Evolutionary conservation across 2,888 invertebrate species (phyloP).

Genomic region (Orgyia antiqua): DNA sequence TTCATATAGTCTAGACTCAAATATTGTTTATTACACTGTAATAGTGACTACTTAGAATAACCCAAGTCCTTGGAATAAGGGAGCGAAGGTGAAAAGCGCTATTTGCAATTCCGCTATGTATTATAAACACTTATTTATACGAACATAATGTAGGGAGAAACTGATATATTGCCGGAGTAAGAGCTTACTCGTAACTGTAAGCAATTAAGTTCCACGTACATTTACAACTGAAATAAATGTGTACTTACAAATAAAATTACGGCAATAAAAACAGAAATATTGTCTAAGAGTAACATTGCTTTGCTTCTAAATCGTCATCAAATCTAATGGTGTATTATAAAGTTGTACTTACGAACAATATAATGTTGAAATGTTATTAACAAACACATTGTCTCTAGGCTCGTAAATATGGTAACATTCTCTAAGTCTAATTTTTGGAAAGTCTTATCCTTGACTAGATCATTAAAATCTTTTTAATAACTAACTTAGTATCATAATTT

Average conservation of each 20-base stretch:
- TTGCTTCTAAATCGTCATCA: neutral
- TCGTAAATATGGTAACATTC: no score
- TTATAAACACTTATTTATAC: conserved; percentile 31
- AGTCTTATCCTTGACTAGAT: no score
- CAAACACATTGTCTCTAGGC: no score
- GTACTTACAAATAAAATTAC: conserved; percentile 5
- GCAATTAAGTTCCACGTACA: conserved; percentile 26
- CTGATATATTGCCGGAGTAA: conserved; percentile 16
- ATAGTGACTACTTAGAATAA: conserved; percentile 35
- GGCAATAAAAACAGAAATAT: conserved; percentile 6
- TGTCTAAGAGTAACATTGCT: no score
- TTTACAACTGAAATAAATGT: conserved; percentile 8
- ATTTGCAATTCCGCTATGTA: conserved; percentile 29
- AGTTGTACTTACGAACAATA: no score
- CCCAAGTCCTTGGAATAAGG: conserved; percentile 32
- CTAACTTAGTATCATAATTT: no score
- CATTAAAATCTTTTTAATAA: no score
- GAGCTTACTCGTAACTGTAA: conserved; percentile 30
- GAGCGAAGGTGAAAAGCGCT: conserved; percentile 41
- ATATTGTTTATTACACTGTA: conserved; percentile 40
- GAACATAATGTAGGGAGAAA: conserved; percentile 24
- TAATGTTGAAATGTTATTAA: no score
- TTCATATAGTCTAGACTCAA: conserved; percentile 45
- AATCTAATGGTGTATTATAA: no score
- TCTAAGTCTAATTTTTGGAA: no score